A percentile compares a stretch with the other conserved stretches of the same genome.
Evolutionary conservation across 2,797 vertebrate species (phyloP).

Genomic region (Mycteria americana): DNA sequence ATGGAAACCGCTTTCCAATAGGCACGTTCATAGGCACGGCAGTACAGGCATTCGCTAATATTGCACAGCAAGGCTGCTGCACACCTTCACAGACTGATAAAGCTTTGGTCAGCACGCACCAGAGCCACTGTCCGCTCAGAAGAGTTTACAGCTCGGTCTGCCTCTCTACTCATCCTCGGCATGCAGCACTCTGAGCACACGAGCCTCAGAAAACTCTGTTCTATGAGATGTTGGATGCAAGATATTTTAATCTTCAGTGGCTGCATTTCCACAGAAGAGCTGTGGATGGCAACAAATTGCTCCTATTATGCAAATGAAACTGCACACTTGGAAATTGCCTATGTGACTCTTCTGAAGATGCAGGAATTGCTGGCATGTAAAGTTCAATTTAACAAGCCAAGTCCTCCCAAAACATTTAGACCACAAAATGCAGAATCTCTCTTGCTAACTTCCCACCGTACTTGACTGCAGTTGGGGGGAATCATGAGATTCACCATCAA

Average conservation of each 20-base stretch:
- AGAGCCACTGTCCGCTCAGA: fast-evolving
- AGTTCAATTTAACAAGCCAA: constrained; percentile 46
- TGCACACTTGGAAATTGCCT: constrained; percentile 50
- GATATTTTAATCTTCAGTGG: neutral
- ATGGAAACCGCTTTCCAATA: neutral
- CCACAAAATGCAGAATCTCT: neutral
- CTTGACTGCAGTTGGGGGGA: neutral
- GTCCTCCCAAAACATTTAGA: constrained; percentile 8
- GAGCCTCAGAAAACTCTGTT: neutral
- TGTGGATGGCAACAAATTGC: constrained; percentile 68
- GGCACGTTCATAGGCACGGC: fast-evolving
- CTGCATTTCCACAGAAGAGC: constrained; percentile 60
- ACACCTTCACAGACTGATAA: neutral
- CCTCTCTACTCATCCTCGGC: neutral
- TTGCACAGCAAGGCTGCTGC: neutral
- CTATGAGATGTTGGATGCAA: neutral
- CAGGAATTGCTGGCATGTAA: neutral
- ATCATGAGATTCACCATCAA: neutral
- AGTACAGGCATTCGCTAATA: neutral
- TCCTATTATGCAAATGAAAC: constrained; percentile 57
- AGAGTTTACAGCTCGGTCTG: fast-evolving
- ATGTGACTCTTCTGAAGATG: constrained; percentile 40
- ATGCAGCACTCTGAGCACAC: fast-evolving
- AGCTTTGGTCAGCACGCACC: neutral
- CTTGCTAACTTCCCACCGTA: neutral